These are phyloP conservation scores for Cydia fagiglandana DNA, from an alignment of 1,140 invertebrate species.

Conservation along the genomic window DNA sequence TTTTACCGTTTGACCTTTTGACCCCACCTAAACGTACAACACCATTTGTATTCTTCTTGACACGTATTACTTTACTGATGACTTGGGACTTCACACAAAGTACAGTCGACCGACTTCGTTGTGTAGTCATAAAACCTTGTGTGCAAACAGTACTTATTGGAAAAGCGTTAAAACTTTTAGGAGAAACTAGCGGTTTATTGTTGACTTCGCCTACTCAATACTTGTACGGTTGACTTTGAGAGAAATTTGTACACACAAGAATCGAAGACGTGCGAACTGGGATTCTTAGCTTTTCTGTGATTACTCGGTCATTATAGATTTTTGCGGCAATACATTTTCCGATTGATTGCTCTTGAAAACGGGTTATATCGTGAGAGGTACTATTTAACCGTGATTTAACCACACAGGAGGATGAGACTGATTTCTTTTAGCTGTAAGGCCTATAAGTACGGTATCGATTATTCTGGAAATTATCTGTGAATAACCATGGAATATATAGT, in stretches of 20 bases:
- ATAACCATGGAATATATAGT: no score
- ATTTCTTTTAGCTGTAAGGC: not conserved
- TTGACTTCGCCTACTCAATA: not conserved
- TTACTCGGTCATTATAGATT: slow-evolving; percentile 10
- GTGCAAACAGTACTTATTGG: not conserved
- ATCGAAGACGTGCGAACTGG: slow-evolving; percentile 23
- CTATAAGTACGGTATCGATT: not conserved
- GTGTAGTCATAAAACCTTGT: not conserved
- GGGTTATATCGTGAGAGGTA: not conserved
- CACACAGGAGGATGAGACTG: not conserved
- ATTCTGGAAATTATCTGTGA: not conserved
- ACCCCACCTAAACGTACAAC: not conserved
- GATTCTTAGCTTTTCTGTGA: slow-evolving; percentile 16
- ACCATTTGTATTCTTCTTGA: not conserved
- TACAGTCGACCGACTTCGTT: not conserved
- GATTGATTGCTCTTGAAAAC: not conserved
- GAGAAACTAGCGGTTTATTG: not conserved
- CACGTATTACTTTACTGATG: slow-evolving; percentile 9
- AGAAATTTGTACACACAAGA: slow-evolving; percentile 24
- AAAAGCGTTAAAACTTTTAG: not conserved
- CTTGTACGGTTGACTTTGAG: slow-evolving; percentile 8
- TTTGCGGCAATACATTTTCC: not conserved
- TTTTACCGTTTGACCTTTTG: not conserved
- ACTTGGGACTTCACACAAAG: not conserved
- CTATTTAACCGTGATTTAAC: not conserved